Percentiles rank a stretch among this genome's conserved stretches.
These are phyloP conservation scores for Antheraea assamensis DNA, from an alignment of 2,888 invertebrate species.

Conservation along the genomic window DNA sequence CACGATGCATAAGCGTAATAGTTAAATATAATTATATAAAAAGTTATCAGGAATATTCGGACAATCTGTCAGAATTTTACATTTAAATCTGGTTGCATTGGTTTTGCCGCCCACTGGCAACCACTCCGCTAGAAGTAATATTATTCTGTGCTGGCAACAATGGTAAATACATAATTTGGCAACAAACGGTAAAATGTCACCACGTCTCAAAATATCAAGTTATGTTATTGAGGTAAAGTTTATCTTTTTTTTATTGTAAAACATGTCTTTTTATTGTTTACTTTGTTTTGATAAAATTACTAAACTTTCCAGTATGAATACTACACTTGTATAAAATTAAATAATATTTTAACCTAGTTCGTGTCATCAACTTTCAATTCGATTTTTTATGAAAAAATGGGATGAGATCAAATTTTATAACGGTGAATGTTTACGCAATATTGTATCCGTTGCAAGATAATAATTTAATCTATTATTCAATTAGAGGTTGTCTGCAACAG, in stretches of 20 bases:
- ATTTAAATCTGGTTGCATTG: not conserved
- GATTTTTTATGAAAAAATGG: not conserved
- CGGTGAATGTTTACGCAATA: not conserved
- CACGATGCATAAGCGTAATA: too few relatives aligned
- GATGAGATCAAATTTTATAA: not conserved
- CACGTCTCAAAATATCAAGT: slow-evolving; percentile 87
- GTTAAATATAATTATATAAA: too few relatives aligned
- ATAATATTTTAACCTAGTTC: slow-evolving; percentile 40
- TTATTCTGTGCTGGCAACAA: too few relatives aligned
- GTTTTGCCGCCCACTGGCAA: not conserved
- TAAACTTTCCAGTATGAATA: not conserved
- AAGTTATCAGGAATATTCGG: too few relatives aligned
- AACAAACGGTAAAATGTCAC: slow-evolving; percentile 83
- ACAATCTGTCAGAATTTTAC: not conserved
- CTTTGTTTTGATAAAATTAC: not conserved
- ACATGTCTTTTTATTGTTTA: not conserved
- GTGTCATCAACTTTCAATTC: slow-evolving; percentile 47
- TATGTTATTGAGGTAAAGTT: slow-evolving; percentile 86
- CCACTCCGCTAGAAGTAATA: too few relatives aligned
- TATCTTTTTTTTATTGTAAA: slow-evolving; percentile 38
- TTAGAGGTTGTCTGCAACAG: slow-evolving; percentile 86
- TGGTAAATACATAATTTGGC: slow-evolving; percentile 19
- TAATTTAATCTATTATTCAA: slow-evolving; percentile 30
- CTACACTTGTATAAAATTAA: not conserved
- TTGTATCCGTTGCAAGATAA: not conserved